Conservation (phyloP, 2,113 vertebrate species). For the Nibea coibor region DNA sequence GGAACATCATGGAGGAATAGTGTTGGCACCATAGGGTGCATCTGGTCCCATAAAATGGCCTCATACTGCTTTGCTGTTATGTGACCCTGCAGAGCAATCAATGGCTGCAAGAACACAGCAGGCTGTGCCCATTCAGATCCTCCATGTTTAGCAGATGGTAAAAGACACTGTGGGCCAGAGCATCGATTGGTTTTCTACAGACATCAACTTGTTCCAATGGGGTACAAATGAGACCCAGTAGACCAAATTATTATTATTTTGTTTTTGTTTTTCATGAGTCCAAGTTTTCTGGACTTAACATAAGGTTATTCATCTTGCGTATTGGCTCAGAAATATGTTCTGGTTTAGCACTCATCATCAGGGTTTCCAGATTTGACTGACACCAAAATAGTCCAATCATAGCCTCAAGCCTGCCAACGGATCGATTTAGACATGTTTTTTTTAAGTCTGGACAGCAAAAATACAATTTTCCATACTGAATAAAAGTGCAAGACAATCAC, state of each 20-base stretch:
- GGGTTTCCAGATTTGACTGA: neutral
- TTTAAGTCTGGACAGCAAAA: neutral
- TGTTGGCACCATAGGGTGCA: constrained; percentile 38
- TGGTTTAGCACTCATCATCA: neutral
- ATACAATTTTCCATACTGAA: neutral
- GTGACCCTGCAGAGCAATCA: constrained; percentile 62
- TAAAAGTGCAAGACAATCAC: too few relatives aligned
- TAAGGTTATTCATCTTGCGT: neutral
- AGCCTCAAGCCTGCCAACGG: neutral
- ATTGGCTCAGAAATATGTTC: neutral
- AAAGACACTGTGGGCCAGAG: neutral
- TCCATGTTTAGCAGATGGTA: constrained; percentile 61
- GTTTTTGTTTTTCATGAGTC: neutral
- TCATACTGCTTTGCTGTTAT: constrained; percentile 43
- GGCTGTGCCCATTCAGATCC: constrained; percentile 25
- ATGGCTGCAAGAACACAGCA: constrained; percentile 48
- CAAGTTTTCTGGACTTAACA: neutral
- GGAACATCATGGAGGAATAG: constrained; percentile 27
- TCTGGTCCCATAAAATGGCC: constrained; percentile 47
- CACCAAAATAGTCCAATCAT: neutral
- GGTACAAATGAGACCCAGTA: neutral
- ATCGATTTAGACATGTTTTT: neutral
- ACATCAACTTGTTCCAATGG: constrained; percentile 13
- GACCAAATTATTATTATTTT: neutral
- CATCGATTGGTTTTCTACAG: constrained; percentile 11